phyloP scores from a whole-genome alignment of 2,113 vertebrate species.

The Xiphophorus maculatus region DNA sequence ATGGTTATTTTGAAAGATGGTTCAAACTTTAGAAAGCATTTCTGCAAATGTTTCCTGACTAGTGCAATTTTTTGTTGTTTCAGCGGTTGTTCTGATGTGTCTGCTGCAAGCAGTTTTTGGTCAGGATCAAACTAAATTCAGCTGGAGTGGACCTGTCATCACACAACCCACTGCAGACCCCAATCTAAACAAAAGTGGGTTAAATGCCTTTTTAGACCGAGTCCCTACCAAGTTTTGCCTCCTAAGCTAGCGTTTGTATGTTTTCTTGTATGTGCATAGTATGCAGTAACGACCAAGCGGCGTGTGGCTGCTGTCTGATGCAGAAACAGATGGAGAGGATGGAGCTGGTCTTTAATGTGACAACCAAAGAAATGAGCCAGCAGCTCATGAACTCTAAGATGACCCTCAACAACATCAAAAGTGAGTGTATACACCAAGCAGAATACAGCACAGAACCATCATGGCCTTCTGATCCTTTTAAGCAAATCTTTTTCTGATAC shows the following conservation, averaged over 20 bases:
- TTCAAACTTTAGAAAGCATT: neutral
- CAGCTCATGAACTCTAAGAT: slow-evolving; percentile 35
- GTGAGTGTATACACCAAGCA: slow-evolving; percentile 53
- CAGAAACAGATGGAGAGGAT: slow-evolving; percentile 56
- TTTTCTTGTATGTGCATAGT: slow-evolving; percentile 33
- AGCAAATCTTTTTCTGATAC: neutral
- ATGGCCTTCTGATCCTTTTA: neutral
- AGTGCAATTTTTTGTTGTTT: neutral
- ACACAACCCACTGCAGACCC: neutral
- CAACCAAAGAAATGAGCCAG: slow-evolving; percentile 1
- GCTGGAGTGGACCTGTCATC: neutral
- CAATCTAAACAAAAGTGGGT: neutral
- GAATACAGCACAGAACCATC: neutral
- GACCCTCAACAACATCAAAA: slow-evolving; percentile 48
- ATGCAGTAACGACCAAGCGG: slow-evolving; percentile 45
- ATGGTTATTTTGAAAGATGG: neutral
- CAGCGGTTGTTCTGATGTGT: slow-evolving; percentile 54
- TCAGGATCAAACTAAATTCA: neutral
- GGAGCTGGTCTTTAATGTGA: slow-evolving; percentile 58
- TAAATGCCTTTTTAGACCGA: neutral
- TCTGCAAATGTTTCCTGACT: neutral
- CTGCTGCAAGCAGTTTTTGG: slow-evolving; percentile 41
- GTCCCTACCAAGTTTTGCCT: neutral
- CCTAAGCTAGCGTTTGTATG: neutral
- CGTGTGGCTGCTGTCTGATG: slow-evolving; percentile 80